Evolutionary conservation across 2,888 invertebrate species (phyloP).

Genomic region (Coenonympha glycerion): DNA sequence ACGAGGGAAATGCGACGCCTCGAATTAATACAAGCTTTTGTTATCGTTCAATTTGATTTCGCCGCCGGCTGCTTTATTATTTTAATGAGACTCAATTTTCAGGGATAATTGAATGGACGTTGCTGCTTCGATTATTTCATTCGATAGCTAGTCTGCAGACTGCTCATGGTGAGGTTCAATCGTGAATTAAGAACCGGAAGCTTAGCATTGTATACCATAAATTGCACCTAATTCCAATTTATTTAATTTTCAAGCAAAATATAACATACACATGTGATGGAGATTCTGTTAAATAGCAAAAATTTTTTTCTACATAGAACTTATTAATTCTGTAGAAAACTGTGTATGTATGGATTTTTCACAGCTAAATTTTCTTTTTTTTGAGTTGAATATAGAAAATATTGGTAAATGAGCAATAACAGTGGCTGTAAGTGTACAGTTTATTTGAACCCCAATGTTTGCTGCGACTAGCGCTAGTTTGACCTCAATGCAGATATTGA

Average conservation of each 20-base stretch:
- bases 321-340: too few species aligned
- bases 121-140: constrained; percentile 62
- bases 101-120: constrained; percentile 71
- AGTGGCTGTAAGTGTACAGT: neutral
- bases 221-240: too few species aligned
- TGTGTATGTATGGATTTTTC: too few species aligned
- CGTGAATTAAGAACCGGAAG: constrained; percentile 5
- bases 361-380: too few species aligned
- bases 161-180: constrained; percentile 24
- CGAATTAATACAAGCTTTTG: constrained; percentile 69
- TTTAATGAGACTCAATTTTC: constrained; percentile 75
- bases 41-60: constrained; percentile 74
- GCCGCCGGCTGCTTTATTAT: constrained; percentile 73
- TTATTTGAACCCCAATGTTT: constrained; percentile 16
- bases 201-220: too few species aligned
- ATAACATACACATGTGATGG: too few species aligned
- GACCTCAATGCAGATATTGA: constrained; percentile 42
- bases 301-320: too few species aligned
- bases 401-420: constrained; percentile 5
- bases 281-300: too few species aligned
- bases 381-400: too few species aligned
- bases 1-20: constrained; percentile 47
- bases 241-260: too few species aligned
- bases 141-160: constrained; percentile 44
- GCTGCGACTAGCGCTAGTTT: constrained; percentile 14